Conservation (phyloP, 2,888 invertebrate species). For the Acleris literana region DNA sequence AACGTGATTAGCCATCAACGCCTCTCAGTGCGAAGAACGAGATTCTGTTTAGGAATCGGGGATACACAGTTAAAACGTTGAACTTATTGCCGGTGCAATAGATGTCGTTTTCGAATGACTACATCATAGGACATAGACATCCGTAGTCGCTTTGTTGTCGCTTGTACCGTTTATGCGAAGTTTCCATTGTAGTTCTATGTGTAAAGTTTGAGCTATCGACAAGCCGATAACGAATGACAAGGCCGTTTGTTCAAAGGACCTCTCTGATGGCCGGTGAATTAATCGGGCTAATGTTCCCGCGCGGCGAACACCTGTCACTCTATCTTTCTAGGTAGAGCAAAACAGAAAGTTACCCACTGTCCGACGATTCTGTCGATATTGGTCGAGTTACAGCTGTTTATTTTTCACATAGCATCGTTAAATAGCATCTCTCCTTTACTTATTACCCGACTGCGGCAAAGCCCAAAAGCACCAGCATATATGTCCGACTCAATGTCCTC, state of each 20-base stretch:
- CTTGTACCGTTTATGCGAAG: constrained; percentile 61
- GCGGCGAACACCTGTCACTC: constrained; percentile 9
- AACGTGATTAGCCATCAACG: constrained; percentile 30
- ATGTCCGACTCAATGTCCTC: no score
- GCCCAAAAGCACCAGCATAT: no score
- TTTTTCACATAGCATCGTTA: not conserved
- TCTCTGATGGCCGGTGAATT: constrained; percentile 53
- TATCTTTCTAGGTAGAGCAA: constrained; percentile 10
- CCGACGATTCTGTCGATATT: not conserved
- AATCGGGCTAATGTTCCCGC: constrained; percentile 47
- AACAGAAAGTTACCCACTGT: not conserved
- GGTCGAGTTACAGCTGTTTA: not conserved
- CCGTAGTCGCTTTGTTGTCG: constrained; percentile 65
- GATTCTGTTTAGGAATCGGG: constrained; percentile 39
- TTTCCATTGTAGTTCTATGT: constrained; percentile 67
- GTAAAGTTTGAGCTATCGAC: constrained; percentile 78
- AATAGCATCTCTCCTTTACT: no score
- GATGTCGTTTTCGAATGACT: constrained; percentile 53
- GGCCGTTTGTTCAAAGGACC: constrained; percentile 65
- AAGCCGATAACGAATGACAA: constrained; percentile 65
- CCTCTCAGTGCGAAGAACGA: constrained; percentile 25
- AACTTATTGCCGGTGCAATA: constrained; percentile 43
- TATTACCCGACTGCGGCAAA: no score
- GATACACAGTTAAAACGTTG: constrained; percentile 48
- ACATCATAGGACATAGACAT: constrained; percentile 51